phyloP scores from a whole-genome alignment of 2,797 vertebrate genomes.

The Schizopygopsis pylzovi region DNA sequence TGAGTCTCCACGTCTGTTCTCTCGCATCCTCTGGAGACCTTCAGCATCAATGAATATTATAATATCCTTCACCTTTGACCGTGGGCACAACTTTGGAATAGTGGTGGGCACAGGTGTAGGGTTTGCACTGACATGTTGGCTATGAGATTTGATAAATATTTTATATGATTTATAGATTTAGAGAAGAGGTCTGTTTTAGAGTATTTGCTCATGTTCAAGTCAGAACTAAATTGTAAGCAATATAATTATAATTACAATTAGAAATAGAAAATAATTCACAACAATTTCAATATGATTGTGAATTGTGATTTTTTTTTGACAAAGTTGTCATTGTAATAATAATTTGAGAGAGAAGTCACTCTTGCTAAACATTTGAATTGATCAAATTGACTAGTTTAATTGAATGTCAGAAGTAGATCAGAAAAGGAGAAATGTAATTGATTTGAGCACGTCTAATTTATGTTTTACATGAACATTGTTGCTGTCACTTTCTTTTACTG shows the following conservation, averaged over 20 bases:
- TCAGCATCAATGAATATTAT: constrained; percentile 46
- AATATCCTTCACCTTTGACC: constrained; percentile 24
- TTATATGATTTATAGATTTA: background rate
- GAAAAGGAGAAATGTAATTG: background rate
- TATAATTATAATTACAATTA: background rate
- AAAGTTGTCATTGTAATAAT: background rate
- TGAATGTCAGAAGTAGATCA: background rate
- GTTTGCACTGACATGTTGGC: background rate
- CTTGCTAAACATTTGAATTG: background rate
- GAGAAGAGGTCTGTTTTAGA: background rate
- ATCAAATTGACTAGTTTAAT: background rate
- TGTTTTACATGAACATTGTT: background rate
- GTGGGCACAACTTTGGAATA: background rate
- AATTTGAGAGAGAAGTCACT: background rate
- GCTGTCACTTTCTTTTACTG: background rate
- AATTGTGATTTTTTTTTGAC: background rate
- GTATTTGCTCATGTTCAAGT: background rate
- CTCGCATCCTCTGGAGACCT: constrained; percentile 6
- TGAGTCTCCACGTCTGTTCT: constrained; percentile 61
- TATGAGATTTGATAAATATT: background rate
- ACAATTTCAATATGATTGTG: background rate
- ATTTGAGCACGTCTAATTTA: background rate
- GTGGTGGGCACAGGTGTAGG: background rate
- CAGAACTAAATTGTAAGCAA: background rate
- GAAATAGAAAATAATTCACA: background rate